phyloP scores from a whole-genome alignment of 2,113 vertebrate genomes.

The Ictidomys tridecemlineatus region DNA sequence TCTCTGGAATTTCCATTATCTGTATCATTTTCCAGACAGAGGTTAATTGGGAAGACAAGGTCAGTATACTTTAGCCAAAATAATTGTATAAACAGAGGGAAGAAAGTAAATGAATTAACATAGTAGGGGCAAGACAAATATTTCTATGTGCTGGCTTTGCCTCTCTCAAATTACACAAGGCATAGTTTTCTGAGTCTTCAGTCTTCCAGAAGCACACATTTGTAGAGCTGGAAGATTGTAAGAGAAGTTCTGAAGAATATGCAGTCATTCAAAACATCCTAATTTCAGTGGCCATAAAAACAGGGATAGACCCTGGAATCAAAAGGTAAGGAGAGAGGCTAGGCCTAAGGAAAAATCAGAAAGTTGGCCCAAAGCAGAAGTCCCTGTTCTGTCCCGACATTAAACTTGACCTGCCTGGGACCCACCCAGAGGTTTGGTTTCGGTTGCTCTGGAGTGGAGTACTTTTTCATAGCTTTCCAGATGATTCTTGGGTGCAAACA shows the following conservation, averaged over 20 bases:
- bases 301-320: not conserved
- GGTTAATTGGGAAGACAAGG: conserved; percentile 24
- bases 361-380: not conserved
- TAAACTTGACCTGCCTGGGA: not conserved
- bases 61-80: conserved; percentile 42
- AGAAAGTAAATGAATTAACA: not conserved
- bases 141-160: not conserved
- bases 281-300: not conserved
- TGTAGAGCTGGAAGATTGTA: not conserved
- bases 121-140: not conserved
- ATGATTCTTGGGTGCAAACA: not conserved
- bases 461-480: not conserved
- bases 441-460: not conserved
- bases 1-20: conserved; percentile 44
- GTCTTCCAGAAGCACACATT: not conserved
- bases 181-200: not conserved
- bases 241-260: not conserved
- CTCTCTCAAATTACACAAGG: not conserved
- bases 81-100: not conserved
- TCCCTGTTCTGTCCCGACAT: not conserved
- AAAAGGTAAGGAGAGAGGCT: not conserved
- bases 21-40: conserved; percentile 24
- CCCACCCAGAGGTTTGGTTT: not conserved
- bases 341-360: not conserved
- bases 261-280: not conserved